A percentile compares a stretch with the other conserved stretches of the same genome.
phyloP scores from a whole-genome alignment of 2,797 vertebrate species.

The Atherinosoma microstoma region DNA sequence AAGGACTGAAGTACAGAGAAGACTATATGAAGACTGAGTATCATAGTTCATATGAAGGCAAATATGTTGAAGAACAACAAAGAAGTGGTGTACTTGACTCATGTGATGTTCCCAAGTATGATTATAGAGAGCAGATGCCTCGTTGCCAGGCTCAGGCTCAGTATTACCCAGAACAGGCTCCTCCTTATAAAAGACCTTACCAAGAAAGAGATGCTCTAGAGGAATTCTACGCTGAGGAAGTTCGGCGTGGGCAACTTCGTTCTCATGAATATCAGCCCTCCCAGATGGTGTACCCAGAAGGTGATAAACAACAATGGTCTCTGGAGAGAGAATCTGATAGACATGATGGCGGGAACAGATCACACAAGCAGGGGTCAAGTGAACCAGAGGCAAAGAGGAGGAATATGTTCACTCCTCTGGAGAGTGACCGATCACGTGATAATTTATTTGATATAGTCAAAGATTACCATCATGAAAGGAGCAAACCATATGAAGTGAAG shows the following conservation, averaged over 20 bases:
- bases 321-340: slow-evolving; percentile 48
- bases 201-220: slow-evolving; percentile 48
- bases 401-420: slow-evolving; percentile 22
- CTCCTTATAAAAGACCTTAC: slow-evolving; percentile 41
- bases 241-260: slow-evolving; percentile 21
- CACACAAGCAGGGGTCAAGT: slow-evolving; percentile 21
- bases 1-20: slow-evolving; percentile 27
- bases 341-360: slow-evolving; percentile 22
- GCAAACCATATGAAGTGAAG: slow-evolving; percentile 3
- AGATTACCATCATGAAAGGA: slow-evolving; percentile 55
- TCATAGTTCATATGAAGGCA: slow-evolving; percentile 14
- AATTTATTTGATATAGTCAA: slow-evolving; percentile 41
- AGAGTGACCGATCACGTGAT: slow-evolving; percentile 4
- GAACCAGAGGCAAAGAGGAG: slow-evolving; percentile 47
- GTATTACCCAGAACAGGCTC: slow-evolving; percentile 34
- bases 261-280: slow-evolving; percentile 19
- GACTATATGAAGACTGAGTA: slow-evolving; percentile 27
- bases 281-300: background rate
- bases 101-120: slow-evolving; percentile 8
- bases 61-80: slow-evolving; percentile 41
- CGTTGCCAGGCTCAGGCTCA: slow-evolving; percentile 14
- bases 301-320: slow-evolving; percentile 29
- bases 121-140: slow-evolving; percentile 26
- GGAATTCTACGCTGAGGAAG: slow-evolving; percentile 64
- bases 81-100: slow-evolving; percentile 7